Conservation (phyloP, 2,797 vertebrate genomes). For the Myotis vivesi region DNA sequence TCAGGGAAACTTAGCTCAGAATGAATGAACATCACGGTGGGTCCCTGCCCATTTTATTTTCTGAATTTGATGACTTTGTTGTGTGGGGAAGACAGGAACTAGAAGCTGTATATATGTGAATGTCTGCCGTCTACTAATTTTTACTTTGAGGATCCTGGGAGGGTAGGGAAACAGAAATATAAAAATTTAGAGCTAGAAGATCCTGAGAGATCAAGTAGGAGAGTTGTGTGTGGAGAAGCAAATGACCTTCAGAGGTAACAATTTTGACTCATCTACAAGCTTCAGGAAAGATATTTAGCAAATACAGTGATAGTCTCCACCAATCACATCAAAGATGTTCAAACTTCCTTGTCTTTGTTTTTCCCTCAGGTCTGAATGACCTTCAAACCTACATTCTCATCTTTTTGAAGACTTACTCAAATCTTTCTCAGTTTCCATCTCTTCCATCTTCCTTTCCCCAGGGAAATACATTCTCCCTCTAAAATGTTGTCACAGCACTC, state of each 20-base stretch:
- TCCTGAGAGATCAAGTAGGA: background rate
- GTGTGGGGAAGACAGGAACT: background rate
- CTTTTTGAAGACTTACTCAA: constrained; percentile 12
- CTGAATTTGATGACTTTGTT: background rate
- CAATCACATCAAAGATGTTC: background rate
- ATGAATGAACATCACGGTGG: background rate
- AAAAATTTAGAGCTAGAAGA: background rate
- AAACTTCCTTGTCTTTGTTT: background rate
- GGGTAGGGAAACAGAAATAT: background rate
- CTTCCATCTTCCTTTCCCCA: background rate
- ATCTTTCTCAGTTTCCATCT: background rate
- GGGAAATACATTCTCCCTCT: background rate
- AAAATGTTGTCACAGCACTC: background rate
- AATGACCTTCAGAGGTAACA: background rate
- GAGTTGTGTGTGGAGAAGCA: background rate
- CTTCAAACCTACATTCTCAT: background rate
- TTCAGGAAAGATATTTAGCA: background rate
- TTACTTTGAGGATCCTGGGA: background rate
- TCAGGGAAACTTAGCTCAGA: background rate
- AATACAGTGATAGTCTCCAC: background rate
- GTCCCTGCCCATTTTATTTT: background rate
- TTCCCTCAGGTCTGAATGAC: background rate
- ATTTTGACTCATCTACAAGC: background rate
- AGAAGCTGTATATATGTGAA: background rate
- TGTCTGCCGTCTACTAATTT: constrained; percentile 5